phyloP scores from a whole-genome alignment of 1,140 invertebrate species.

The Arion vulgaris region DNA sequence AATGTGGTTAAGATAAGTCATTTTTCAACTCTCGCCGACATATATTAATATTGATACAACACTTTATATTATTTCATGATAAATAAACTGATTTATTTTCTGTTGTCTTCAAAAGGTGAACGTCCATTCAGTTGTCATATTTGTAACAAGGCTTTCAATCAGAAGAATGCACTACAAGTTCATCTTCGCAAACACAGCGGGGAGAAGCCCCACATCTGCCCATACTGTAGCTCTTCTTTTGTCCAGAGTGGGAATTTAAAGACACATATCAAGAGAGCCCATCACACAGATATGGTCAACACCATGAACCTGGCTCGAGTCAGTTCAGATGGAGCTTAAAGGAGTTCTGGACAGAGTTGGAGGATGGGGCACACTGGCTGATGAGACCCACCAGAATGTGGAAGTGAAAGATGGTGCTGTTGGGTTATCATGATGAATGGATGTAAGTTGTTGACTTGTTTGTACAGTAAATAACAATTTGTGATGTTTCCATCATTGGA shows the following conservation, averaged over 20 bases:
- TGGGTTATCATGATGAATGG: conserved; percentile 25
- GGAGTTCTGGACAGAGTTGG: not conserved
- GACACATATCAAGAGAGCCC: conserved; percentile 77
- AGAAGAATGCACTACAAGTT: conserved; percentile 77
- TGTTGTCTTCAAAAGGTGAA: conserved; percentile 74
- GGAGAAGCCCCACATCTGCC: conserved; percentile 85
- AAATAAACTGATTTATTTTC: too few species aligned
- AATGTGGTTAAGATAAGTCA: too few species aligned
- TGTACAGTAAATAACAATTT: conserved; percentile 13
- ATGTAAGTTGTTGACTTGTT: conserved; percentile 37
- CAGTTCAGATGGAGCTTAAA: not conserved
- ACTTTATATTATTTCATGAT: too few species aligned
- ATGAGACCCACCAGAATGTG: too few species aligned
- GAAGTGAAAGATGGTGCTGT: conserved; percentile 19
- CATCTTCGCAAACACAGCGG: conserved; percentile 81
- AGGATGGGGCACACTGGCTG: conserved; percentile 18
- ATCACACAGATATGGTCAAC: conserved; percentile 70
- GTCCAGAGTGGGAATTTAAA: conserved; percentile 78
- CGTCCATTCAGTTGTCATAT: conserved; percentile 91
- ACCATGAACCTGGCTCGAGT: conserved; percentile 61
- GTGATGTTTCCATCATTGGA: too few species aligned
- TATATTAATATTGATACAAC: too few species aligned
- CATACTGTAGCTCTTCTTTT: conserved; percentile 85
- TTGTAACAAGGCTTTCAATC: conserved; percentile 93
- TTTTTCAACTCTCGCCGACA: too few species aligned